These are phyloP conservation scores for Noctua comes DNA, from an alignment of 2,888 invertebrate species.

Conservation along the genomic window DNA sequence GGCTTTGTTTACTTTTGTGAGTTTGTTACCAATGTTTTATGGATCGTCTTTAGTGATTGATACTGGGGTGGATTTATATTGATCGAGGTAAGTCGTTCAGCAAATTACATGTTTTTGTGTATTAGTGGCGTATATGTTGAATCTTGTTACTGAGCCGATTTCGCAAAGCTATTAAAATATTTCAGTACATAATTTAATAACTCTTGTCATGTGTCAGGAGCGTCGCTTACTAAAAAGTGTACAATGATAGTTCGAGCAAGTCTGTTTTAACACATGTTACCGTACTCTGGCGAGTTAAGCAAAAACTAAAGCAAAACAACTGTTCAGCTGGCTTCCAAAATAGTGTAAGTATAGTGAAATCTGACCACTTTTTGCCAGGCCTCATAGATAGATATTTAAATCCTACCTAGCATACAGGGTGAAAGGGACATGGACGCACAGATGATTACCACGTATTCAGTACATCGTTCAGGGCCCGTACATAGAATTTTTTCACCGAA, in stretches of 20 bases:
- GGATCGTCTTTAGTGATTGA: constrained; percentile 46
- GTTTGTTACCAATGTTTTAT: constrained; percentile 41
- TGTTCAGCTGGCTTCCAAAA: not conserved
- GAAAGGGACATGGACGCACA: too few relatives aligned
- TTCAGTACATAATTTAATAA: not conserved
- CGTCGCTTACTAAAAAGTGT: not conserved
- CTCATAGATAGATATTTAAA: constrained; percentile 12
- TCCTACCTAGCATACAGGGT: not conserved
- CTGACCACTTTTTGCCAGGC: not conserved
- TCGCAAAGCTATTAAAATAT: not conserved
- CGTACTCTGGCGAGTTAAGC: not conserved
- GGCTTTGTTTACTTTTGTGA: constrained; percentile 41
- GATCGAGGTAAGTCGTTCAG: constrained; percentile 27
- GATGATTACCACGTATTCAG: not conserved
- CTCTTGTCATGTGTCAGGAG: not conserved
- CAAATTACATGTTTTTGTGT: constrained; percentile 1
- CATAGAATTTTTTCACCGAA: not conserved
- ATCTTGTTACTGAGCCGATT: not conserved
- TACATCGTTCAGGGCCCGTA: not conserved
- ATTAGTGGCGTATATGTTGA: not conserved
- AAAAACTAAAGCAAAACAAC: not conserved
- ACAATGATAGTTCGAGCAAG: not conserved
- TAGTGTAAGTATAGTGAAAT: not conserved
- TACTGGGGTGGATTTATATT: constrained; percentile 26
- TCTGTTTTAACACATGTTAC: not conserved